Conservation (phyloP, 2,113 vertebrate genomes). For the Ursus arctos region DNA sequence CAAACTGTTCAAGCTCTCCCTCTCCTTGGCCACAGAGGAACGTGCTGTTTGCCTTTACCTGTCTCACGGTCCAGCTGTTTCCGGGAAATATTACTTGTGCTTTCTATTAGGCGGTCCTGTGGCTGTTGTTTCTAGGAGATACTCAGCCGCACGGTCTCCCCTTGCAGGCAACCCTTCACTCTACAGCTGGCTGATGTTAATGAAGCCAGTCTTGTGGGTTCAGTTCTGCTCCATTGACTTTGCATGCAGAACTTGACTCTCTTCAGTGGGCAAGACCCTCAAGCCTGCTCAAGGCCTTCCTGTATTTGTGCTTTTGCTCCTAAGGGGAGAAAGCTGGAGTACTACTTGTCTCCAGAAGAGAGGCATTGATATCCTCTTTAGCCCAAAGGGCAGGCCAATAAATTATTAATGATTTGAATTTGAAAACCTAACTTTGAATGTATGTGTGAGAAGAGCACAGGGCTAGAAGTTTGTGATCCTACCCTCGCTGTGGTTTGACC, state of each 20-base stretch:
- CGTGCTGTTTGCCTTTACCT: background rate
- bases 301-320: background rate
- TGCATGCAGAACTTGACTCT: background rate
- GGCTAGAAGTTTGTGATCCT: background rate
- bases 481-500: background rate
- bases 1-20: background rate
- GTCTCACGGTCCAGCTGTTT: background rate
- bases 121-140: conserved; percentile 12
- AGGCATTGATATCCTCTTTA: background rate
- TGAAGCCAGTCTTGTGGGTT: background rate
- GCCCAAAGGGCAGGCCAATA: background rate
- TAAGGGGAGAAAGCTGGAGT: background rate
- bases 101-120: background rate
- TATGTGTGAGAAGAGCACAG: background rate
- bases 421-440: background rate
- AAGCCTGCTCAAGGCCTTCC: background rate
- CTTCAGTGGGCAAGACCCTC: background rate
- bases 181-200: background rate
- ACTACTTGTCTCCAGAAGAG: background rate
- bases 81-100: background rate
- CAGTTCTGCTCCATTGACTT: background rate
- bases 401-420: background rate
- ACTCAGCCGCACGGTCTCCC: background rate
- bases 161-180: background rate
- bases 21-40: background rate